Conservation (phyloP, 2,113 vertebrate genomes). For the Andinoacara biseriatus region DNA sequence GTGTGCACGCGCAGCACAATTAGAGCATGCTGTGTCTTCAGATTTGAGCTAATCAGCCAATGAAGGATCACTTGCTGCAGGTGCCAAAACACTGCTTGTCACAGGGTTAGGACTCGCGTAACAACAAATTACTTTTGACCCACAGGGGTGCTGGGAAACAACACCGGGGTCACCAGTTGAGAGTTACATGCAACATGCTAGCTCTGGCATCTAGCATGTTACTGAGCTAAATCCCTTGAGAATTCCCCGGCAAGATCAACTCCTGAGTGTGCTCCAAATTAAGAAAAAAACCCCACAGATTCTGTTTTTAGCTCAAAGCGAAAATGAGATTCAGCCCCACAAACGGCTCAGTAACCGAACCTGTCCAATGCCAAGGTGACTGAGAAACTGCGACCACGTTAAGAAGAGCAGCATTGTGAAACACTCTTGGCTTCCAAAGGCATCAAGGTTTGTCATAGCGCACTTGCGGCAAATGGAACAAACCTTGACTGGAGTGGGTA, state of each 20-base stretch:
- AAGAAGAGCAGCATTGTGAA: constrained; percentile 34
- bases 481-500: constrained; percentile 50
- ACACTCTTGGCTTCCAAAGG: constrained; percentile 51
- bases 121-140: constrained; percentile 59
- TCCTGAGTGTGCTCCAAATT: constrained; percentile 8
- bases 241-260: neutral
- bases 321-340: constrained; percentile 47
- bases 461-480: constrained; percentile 42
- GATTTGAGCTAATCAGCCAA: constrained; percentile 62
- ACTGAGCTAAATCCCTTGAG: neutral
- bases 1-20: neutral
- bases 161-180: constrained; percentile 38
- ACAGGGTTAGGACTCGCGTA: constrained; percentile 41
- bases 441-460: constrained; percentile 51
- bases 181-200: constrained; percentile 19
- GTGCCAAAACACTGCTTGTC: constrained; percentile 69
- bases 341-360: constrained; percentile 47
- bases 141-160: constrained; percentile 36
- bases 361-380: constrained; percentile 48
- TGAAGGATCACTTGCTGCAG: constrained; percentile 64
- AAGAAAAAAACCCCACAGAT: neutral
- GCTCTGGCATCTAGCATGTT: constrained; percentile 5
- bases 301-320: constrained; percentile 41
- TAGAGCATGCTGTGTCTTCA: constrained; percentile 49
- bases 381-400: constrained; percentile 42